Base-by-base conservation (phyloP, 2,888 invertebrate genomes). In the Platycheirus albimanus region DNA sequence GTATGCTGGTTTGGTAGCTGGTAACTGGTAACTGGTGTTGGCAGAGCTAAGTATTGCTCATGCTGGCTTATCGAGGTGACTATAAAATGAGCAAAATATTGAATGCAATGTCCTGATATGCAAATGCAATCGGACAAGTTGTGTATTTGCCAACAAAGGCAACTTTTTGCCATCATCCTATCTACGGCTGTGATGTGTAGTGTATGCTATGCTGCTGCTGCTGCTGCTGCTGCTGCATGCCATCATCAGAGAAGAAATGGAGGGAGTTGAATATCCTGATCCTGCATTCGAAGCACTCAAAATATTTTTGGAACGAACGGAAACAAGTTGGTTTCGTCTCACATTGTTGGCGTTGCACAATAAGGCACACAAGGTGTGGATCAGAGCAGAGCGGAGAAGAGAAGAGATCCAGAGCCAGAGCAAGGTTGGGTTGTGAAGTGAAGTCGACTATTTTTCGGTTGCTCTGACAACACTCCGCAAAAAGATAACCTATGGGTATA, bases 61-160 rank as follows among this genome's bases (percentile, higher is more conserved):
- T 66, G 67, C 56, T 79, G 79, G 79, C 84, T 84, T 84, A 79
- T 84, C 79, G 70, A 75, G 69, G 56, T 56, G 78, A 71, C 77
- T 52, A 52, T 75, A 84, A 79, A 84, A 79, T 79, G 84, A 79
- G 67, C 79, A 84, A 84, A 79, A 84, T 84, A 84, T 84, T 84
- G 79, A 83, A 83, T 83, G 83, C 83, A 83, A 83, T 78, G 83
- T 83, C 83, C 78, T 78, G 69, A 83, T 83, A 78, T 83, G 83
- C 83, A 83, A 83, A 83, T 83, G 72, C 78, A 63, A 70, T 76
- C 43, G 70, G 63, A 76, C 70, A 69, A 80, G 79, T 75, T 75
- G 75, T 75, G 61, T 75, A 80, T 67, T 43, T 67, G 67, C 52
- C 67, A 67, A 51, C 52, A 67, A 52, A 52, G 28, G 67, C 52